These are phyloP conservation scores for Sesia bembeciformis DNA, from an alignment of 2,888 invertebrate genomes.

Conservation along the genomic window DNA sequence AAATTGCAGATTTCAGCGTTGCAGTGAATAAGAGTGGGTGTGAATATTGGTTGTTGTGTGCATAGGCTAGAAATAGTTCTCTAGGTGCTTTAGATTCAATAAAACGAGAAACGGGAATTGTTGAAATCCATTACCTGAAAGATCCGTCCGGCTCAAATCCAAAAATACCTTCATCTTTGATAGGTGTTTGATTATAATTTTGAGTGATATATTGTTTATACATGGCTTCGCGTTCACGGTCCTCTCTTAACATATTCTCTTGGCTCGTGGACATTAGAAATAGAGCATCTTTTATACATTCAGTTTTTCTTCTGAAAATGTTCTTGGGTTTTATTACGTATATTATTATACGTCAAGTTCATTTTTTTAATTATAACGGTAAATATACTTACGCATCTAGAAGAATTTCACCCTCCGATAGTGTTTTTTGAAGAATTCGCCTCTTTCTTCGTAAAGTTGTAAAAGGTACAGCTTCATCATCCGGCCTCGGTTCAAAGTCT, in stretches of 20 bases:
- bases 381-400: slow-evolving; percentile 65
- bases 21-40: background rate
- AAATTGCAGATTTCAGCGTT: background rate
- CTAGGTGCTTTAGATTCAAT: background rate
- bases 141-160: slow-evolving; percentile 69
- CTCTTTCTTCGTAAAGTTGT: slow-evolving; percentile 68
- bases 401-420: slow-evolving; percentile 87
- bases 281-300: slow-evolving; percentile 63
- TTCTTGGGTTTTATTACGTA: too few species aligned
- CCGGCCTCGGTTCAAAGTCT: slow-evolving; percentile 86
- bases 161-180: slow-evolving; percentile 75
- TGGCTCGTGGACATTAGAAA: slow-evolving; percentile 76
- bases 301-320: slow-evolving; percentile 57
- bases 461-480: slow-evolving; percentile 77
- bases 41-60: background rate
- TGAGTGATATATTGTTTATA: slow-evolving; percentile 56
- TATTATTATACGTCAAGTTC: background rate
- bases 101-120: background rate
- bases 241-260: slow-evolving; percentile 74
- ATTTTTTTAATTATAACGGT: too few species aligned
- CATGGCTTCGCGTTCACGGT: slow-evolving; percentile 57
- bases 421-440: slow-evolving; percentile 80
- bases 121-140: slow-evolving; percentile 39
- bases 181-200: slow-evolving; percentile 73
- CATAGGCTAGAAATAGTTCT: background rate